phyloP scores from a whole-genome alignment of 1,140 invertebrate genomes.

The Procambarus virginalis region DNA sequence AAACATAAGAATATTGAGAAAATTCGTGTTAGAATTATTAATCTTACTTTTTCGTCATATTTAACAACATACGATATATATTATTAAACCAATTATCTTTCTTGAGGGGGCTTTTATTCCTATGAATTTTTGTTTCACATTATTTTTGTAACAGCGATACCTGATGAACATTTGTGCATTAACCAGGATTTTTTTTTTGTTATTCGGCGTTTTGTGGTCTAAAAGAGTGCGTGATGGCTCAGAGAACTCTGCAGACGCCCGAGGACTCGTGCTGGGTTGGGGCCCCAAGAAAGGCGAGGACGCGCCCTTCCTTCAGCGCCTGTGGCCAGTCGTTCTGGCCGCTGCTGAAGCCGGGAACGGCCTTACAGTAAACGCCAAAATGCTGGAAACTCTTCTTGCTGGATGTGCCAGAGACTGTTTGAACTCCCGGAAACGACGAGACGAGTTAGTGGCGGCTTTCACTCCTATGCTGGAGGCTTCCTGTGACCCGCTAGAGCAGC shows the following conservation, averaged over 20 bases:
- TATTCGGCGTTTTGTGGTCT: too few species aligned
- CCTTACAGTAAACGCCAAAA: constrained; percentile 4
- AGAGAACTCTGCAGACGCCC: neutral
- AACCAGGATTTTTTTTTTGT: too few species aligned
- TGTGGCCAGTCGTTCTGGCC: constrained; percentile 52
- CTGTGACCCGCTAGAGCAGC: constrained; percentile 6
- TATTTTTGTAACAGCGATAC: too few species aligned
- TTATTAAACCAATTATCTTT: too few species aligned
- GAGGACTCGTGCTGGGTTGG: constrained; percentile 44
- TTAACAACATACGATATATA: too few species aligned
- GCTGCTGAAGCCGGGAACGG: constrained; percentile 29
- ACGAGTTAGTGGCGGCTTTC: constrained; percentile 36
- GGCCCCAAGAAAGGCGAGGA: constrained; percentile 26
- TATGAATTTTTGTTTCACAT: too few species aligned
- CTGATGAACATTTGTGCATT: too few species aligned
- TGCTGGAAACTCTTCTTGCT: constrained; percentile 19
- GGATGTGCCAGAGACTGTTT: constrained; percentile 46
- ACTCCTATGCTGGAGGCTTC: constrained; percentile 40
- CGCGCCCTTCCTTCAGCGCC: constrained; percentile 36
- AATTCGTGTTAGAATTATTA: too few species aligned
- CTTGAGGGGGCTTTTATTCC: too few species aligned
- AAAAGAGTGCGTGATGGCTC: neutral
- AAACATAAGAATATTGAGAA: too few species aligned
- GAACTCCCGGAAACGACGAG: constrained; percentile 43
- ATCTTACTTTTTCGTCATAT: too few species aligned